Percentiles rank a stretch among this genome's conserved stretches.
phyloP scores from a whole-genome alignment of 2,113 vertebrate genomes.

The Nesogale talazaci region DNA sequence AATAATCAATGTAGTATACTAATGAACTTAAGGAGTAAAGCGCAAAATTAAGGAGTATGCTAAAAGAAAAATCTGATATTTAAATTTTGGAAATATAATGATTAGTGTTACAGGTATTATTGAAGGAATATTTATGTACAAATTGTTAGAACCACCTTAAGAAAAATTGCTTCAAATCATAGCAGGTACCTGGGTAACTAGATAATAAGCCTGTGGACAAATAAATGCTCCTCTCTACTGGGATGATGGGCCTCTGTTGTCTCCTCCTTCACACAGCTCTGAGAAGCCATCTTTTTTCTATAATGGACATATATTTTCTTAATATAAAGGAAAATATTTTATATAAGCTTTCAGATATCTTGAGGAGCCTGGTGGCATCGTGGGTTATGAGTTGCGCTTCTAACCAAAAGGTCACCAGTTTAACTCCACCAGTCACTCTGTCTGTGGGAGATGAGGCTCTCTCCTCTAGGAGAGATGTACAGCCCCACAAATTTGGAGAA shows the following conservation, averaged over 20 bases:
- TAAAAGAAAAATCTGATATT: slow-evolving; percentile 7
- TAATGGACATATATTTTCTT: not conserved
- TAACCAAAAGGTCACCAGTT: too few species aligned
- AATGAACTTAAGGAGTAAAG: slow-evolving; percentile 32
- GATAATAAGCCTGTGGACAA: not conserved
- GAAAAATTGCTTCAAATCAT: slow-evolving; percentile 8
- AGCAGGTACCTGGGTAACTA: not conserved
- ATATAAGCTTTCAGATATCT: not conserved
- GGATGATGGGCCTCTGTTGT: not conserved
- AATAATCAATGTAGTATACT: slow-evolving; percentile 72
- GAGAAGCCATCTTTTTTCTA: not conserved
- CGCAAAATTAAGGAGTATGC: not conserved
- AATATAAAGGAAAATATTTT: not conserved
- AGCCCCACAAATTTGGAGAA: too few species aligned
- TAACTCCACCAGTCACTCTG: too few species aligned
- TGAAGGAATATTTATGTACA: not conserved
- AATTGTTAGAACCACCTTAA: not conserved
- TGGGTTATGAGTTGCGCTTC: too few species aligned
- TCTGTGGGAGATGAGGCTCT: too few species aligned
- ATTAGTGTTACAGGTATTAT: not conserved
- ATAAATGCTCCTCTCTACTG: not conserved
- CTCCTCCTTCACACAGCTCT: not conserved
- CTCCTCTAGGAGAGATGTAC: too few species aligned
- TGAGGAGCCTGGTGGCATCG: too few species aligned
- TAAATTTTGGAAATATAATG: not conserved